Base-by-base conservation (phyloP, 2,797 vertebrate species). In the Eulemur mongoz region DNA sequence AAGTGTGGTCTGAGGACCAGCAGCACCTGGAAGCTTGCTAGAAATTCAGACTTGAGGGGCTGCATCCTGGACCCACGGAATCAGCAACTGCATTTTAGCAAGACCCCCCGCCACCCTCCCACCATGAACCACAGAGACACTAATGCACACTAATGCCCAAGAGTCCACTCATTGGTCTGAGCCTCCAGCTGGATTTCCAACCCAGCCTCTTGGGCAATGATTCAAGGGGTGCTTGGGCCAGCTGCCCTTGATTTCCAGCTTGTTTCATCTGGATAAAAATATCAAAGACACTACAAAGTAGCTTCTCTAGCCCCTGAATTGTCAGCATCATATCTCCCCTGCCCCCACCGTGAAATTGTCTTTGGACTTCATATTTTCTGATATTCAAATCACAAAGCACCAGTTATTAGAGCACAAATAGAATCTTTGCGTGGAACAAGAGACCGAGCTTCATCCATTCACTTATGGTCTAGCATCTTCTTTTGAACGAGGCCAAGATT, bases 331-430 rank as follows among this genome's bases (percentile, higher is more conserved):
- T 43, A 20, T 35, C 54, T 81, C 13, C 18, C 27, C 27, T 69
- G 2, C 50, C 13, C n/a, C 11, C 4, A 69, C 25, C 70, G 85
- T 91, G 18, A 84, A 83, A 45, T 1, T 80, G 38, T 23, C 30
- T 96, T 89, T 83, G 59, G 61, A 81, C 43, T 84, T 79, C 61
- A 67, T 18, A 38, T 54, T 91, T 85, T 70, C n/a, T 80, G 54
- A 70, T 80, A 84, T 85, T 84, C 18, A 70, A 95, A 86, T 65
- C 25, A 79, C 76, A 84, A 69, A 76, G 22, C n/a, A 63, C n/a
- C 54, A 52, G 9, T 72, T 20, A 79, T 65, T 57, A 52, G 30
- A 87, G 23, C 32, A 83, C 10, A 78, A 72, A 75, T 15, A 57
- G 79, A 73, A 43, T 35, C 18, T 69, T 30, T 52, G 10, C 7